phyloP scores from a whole-genome alignment of 2,113 vertebrate genomes.

The Pseudonaja textilis region DNA sequence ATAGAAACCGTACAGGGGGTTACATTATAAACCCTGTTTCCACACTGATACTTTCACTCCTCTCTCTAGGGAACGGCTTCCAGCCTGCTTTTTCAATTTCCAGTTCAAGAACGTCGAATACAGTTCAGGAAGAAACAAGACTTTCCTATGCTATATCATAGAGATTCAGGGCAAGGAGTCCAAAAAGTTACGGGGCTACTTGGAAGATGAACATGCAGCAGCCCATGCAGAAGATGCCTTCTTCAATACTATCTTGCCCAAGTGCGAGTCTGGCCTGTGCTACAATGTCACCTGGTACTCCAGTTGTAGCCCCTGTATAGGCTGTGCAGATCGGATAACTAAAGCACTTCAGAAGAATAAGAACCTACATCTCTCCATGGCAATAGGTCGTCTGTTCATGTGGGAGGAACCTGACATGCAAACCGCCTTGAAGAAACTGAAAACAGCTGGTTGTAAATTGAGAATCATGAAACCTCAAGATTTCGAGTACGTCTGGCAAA shows the following conservation, averaged over 20 bases:
- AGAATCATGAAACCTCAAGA: constrained; percentile 94
- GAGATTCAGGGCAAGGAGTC: constrained; percentile 72
- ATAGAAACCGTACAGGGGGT: background rate
- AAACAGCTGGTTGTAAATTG: constrained; percentile 83
- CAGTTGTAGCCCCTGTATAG: constrained; percentile 88
- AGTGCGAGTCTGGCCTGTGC: constrained; percentile 68
- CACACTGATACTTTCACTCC: constrained; percentile 11
- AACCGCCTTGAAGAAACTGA: constrained; percentile 76
- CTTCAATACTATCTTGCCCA: constrained; percentile 78
- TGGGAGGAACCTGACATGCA: constrained; percentile 90
- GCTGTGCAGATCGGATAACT: constrained; percentile 77
- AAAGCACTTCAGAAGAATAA: constrained; percentile 74
- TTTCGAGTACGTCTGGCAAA: constrained; percentile 91
- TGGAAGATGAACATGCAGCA: constrained; percentile 86
- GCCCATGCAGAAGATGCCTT: constrained; percentile 89
- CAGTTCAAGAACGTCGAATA: constrained; percentile 97
- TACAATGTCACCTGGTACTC: constrained; percentile 88
- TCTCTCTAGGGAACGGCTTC: constrained; percentile 80
- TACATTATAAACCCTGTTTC: background rate
- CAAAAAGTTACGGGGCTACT: constrained; percentile 74
- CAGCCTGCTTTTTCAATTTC: constrained; percentile 88
- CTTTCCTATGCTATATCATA: constrained; percentile 88
- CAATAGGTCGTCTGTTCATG: constrained; percentile 86
- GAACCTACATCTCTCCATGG: constrained; percentile 79
- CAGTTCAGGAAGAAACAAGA: constrained; percentile 95